Evolutionary conservation across 2,888 invertebrate genomes (phyloP).

Genomic region (Lasioglossum villosulum): DNA sequence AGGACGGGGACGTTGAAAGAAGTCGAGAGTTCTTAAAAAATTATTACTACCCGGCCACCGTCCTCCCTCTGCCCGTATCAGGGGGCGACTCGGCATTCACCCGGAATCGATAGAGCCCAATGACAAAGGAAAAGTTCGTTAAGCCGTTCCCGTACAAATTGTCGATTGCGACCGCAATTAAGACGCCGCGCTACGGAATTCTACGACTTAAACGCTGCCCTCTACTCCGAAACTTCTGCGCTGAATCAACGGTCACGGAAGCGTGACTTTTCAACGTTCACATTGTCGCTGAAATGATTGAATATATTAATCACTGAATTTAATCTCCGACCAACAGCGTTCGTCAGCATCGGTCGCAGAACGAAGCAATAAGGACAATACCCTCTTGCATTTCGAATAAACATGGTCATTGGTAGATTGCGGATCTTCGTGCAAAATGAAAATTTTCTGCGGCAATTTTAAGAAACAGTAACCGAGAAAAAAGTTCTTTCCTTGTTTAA

Average conservation of each 20-base stretch:
- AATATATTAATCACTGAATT: neutral
- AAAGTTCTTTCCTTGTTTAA: too few relatives aligned
- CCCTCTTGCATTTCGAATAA: neutral
- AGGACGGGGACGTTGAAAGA: slow-evolving; percentile 34
- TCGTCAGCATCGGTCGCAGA: neutral
- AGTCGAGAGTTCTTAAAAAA: slow-evolving; percentile 70
- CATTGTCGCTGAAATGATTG: neutral
- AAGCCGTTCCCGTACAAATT: slow-evolving; percentile 62
- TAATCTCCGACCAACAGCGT: neutral
- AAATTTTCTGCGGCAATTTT: too few relatives aligned
- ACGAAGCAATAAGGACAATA: neutral
- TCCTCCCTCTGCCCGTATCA: slow-evolving; percentile 13
- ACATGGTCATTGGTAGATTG: too few relatives aligned
- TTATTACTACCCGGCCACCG: slow-evolving; percentile 62
- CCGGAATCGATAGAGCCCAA: slow-evolving; percentile 55
- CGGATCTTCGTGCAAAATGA: too few relatives aligned
- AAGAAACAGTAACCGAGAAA: too few relatives aligned
- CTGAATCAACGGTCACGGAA: neutral
- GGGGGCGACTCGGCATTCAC: slow-evolving; percentile 44
- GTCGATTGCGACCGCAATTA: slow-evolving; percentile 69
- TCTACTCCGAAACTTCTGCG: neutral
- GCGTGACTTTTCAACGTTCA: neutral
- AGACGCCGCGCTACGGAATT: slow-evolving; percentile 34
- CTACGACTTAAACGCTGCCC: neutral
- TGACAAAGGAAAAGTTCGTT: slow-evolving; percentile 70